These are phyloP conservation scores for Callipepla californica DNA, from an alignment of 2,113 vertebrate species.

Conservation along the genomic window DNA sequence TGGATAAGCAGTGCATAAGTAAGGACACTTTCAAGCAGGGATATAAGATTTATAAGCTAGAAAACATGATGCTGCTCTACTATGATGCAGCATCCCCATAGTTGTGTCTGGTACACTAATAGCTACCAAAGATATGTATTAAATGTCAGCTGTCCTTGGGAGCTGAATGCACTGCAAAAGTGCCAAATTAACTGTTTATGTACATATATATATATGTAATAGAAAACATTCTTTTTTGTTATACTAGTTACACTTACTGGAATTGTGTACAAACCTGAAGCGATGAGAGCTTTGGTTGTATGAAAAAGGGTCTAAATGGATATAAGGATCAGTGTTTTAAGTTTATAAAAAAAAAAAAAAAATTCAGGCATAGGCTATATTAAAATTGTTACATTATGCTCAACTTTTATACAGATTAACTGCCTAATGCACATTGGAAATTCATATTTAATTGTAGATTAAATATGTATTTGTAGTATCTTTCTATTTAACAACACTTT, in stretches of 20 bases:
- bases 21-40: background rate
- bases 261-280: background rate
- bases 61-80: background rate
- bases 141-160: background rate
- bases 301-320: background rate
- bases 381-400: background rate
- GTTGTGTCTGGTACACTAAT: background rate
- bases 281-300: background rate
- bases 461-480: background rate
- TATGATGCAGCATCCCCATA: background rate
- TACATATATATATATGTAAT: background rate
- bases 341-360: background rate
- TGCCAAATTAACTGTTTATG: background rate
- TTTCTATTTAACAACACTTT: background rate
- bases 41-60: background rate
- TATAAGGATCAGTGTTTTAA: background rate
- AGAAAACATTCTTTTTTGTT: background rate
- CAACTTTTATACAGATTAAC: background rate
- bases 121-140: background rate
- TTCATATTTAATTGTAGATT: background rate
- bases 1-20: background rate
- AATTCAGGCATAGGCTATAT: background rate
- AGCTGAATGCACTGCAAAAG: background rate
- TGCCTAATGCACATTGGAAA: background rate
- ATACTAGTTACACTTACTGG: background rate